Evolutionary conservation across 2,888 invertebrate species (phyloP), one percentile per base, ranked within the genome.

Genomic region (Iphiclides podalirius): DNA sequence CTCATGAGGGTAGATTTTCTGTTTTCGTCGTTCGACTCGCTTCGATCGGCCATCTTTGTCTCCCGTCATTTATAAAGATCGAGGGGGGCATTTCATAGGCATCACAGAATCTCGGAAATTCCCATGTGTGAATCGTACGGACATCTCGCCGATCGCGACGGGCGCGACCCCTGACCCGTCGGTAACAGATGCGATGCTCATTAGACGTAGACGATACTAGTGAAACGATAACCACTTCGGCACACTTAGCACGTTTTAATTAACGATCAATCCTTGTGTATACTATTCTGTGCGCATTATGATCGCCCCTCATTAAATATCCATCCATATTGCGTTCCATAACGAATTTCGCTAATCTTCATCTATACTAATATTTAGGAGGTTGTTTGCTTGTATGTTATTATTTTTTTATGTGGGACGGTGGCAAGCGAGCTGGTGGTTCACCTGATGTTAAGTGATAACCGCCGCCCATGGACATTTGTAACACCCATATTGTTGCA

Each of bases 131-230:
- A 31, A 31, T 31, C 6, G 28, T 28, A 2, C 28, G 28, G 2
- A 28, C 31, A 20, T 6, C n/a, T n/a, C 6, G 20, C 20, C 4
- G n/a, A 11, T 31, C 8, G 31, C 7, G n/a, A 4, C 31, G 6
- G 26, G 6, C 20, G 6, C 58, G 71, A 74, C 74, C 73, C 65
- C 62, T 60, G 50, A 49, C 60, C 60, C 62, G 57, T 58, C 61
- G 65, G 67, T 70, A 71, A 71, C 68, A 70, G 70, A 70, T 66
- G 61, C 59, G 54, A 33, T 43, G 52, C 68, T 72, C 71, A 72
- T 74, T 72, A 73, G 59, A 48, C 39, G 8, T n/a, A 6, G n/a
- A 33, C 33, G 43, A 38, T 49, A 43, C 37, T 41, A 36, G 26
- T 34, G 8, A 42, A 36, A 37, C 15, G 43, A 16, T 37, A 11